Conservation (phyloP, 1,140 invertebrate genomes). For the Drosophila paulistorum region DNA sequence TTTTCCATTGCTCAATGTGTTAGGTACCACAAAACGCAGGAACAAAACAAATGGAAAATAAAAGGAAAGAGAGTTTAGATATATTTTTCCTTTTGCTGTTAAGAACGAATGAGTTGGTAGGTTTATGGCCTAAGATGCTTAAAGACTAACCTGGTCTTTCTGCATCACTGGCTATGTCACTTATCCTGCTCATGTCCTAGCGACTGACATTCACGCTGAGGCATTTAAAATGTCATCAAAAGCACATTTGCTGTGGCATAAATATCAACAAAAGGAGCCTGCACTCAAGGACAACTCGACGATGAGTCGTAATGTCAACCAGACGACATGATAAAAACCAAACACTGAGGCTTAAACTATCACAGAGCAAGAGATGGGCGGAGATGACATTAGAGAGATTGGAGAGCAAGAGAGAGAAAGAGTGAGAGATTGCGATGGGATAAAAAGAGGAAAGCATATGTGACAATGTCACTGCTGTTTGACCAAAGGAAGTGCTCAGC, state of each 20-base stretch:
- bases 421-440: conserved; percentile 1
- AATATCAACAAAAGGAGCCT: conserved; percentile 38
- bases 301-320: conserved; percentile 38
- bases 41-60: background rate
- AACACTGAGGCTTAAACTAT: conserved; percentile 58
- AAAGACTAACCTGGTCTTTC: conserved; percentile 28
- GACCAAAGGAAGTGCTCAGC: conserved; percentile 14
- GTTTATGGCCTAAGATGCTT: conserved; percentile 14
- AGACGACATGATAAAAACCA: conserved; percentile 50
- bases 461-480: conserved; percentile 30
- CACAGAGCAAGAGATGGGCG: conserved; percentile 18
- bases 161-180: conserved; percentile 4
- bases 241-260: conserved; percentile 58
- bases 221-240: conserved; percentile 71
- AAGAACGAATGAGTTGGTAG: conserved; percentile 8
- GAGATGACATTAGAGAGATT: background rate
- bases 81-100: background rate
- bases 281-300: conserved; percentile 60
- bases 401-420: conserved; percentile 1
- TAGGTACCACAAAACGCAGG: background rate
- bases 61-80: background rate
- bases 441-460: background rate
- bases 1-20: conserved; percentile 37
- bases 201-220: conserved; percentile 15
- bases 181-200: background rate